Evolutionary conservation across 2,888 invertebrate genomes (phyloP).

Genomic region (Helicoverpa assulta): DNA sequence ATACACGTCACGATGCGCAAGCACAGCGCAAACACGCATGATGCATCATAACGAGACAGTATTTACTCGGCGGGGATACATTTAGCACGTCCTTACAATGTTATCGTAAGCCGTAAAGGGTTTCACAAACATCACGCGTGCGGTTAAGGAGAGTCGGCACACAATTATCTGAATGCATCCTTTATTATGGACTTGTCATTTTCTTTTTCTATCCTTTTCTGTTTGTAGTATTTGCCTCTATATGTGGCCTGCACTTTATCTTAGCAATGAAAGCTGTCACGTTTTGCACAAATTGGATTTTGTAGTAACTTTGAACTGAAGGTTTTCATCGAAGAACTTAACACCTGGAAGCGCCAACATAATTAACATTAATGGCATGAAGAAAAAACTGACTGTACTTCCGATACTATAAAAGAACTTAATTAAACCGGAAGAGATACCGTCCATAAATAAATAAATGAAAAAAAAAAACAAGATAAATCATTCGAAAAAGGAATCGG

Average conservation of each 20-base stretch:
- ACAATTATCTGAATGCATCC: conserved; percentile 51
- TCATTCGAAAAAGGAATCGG: conserved; percentile 43
- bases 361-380: not conserved
- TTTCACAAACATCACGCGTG: conserved; percentile 62
- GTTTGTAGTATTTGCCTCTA: conserved; percentile 12
- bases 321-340: not conserved
- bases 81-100: conserved; percentile 69
- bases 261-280: conserved; percentile 27
- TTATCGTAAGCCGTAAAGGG: conserved; percentile 63
- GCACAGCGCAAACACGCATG: conserved; percentile 55
- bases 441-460: conserved; percentile 19
- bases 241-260: conserved; percentile 33
- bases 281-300: conserved; percentile 16
- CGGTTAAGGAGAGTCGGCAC: conserved; percentile 45
- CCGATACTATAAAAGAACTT: conserved; percentile 41
- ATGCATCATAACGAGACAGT: conserved; percentile 60
- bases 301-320: not conserved
- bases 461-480: conserved; percentile 28
- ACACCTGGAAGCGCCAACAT: conserved; percentile 1
- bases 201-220: conserved; percentile 22
- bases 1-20: conserved; percentile 58
- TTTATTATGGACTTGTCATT: conserved; percentile 22
- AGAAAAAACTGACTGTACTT: conserved; percentile 29
- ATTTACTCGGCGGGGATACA: conserved; percentile 60
- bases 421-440: conserved; percentile 48